Conservation (phyloP, 2,797 vertebrate genomes). For the Notamacropus eugenii region DNA sequence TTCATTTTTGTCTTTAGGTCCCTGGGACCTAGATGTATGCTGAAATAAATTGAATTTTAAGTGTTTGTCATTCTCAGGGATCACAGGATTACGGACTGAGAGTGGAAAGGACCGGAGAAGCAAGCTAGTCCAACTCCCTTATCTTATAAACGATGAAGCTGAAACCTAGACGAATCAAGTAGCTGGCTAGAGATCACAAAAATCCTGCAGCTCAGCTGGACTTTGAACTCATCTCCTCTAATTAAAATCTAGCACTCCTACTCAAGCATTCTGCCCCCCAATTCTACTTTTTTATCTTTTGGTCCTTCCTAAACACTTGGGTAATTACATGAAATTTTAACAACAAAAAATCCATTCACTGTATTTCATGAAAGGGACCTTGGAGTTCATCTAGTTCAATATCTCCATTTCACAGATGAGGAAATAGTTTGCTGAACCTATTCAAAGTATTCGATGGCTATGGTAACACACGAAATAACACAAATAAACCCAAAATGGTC, state of each 20-base stretch:
- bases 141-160: background rate
- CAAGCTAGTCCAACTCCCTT: background rate
- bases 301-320: background rate
- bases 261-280: background rate
- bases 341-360: background rate
- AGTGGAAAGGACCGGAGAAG: background rate
- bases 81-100: background rate
- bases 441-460: background rate
- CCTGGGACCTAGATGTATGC: background rate
- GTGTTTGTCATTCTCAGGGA: background rate
- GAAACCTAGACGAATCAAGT: background rate
- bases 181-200: background rate
- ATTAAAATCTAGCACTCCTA: background rate
- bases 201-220: background rate
- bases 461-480: background rate
- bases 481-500: background rate
- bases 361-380: background rate
- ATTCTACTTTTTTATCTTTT: background rate
- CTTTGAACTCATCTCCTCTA: background rate
- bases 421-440: background rate
- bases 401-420: background rate
- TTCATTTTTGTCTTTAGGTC: background rate
- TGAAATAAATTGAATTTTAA: background rate
- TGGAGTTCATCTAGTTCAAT: background rate
- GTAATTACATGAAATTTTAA: background rate